Evolutionary conservation across 2,888 invertebrate genomes (phyloP), one percentile per base, ranked within the genome.

Genomic region (Caenorhabditis angaria): DNA sequence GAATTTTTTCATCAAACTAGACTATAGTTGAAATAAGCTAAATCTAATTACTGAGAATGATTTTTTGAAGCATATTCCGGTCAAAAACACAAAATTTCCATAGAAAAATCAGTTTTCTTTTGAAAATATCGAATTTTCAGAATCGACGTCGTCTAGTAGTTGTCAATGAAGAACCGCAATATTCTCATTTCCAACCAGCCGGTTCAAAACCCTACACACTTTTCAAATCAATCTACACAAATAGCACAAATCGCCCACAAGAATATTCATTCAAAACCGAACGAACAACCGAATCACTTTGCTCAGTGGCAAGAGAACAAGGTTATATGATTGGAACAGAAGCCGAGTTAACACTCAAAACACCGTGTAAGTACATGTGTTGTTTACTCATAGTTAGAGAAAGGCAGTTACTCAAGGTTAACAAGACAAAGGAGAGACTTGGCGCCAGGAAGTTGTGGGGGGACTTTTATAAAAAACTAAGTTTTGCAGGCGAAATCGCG

Each of bases 271-370:
- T 87, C 78, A 87, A 87, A 63, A 88, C 87, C 27, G 87, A 87
- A 60, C 75, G 87, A 35, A 84, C 86, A 12, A 88, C 85, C 1
- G 87, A 87, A 65, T 83, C 83, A 27, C 60, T 87, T 20, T 83
- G 83, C 61, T 80, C 83, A 6, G 82, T 88, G 14, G 80, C 77
- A 27, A 70, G 85, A 29, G 87, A 87, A 70, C 86, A 88, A 68
- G 87, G 87, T 8, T 87, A 82, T 70, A 88, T 86, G 20, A 87
- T 88, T 65, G 89, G 89, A 5, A 83, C 88, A 27, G 88, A 88
- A 75, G 87, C 89, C 53, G 88, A 88, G 70, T 78, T 90, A n/a
- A 88, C 88, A 67, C 84, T 90, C 57, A 88, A 88, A 60, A 88
- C 89, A 48, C 90, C 90, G 5, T 86, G 89, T 87, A 66, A 77